Conservation (phyloP, 2,797 vertebrate genomes). For the Chiloscyllium punctatum region DNA sequence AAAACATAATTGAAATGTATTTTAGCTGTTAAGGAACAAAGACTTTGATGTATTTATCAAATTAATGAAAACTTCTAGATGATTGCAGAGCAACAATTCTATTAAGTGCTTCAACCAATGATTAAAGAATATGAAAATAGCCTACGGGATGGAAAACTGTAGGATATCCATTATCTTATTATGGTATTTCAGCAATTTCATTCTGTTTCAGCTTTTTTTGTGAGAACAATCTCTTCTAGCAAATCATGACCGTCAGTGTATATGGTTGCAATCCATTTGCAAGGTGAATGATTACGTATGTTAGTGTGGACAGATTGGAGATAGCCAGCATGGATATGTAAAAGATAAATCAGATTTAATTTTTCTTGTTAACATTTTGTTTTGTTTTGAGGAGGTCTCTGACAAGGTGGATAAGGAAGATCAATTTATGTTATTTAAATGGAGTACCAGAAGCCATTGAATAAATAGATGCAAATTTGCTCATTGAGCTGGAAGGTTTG, state of each 20-base stretch:
- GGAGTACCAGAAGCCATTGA: neutral
- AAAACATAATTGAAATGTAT: neutral
- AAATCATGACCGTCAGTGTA: neutral
- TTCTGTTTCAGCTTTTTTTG: neutral
- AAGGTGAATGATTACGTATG: neutral
- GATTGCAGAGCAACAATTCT: neutral
- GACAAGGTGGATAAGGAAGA: neutral
- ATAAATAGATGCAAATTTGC: neutral
- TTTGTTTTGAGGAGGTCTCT: neutral
- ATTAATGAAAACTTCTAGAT: neutral
- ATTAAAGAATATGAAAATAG: neutral
- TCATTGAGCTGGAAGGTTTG: no score
- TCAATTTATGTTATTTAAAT: neutral
- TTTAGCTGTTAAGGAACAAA: neutral
- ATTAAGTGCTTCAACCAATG: neutral
- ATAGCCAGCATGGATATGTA: neutral
- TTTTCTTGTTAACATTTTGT: neutral
- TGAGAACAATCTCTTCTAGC: neutral
- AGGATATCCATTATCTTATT: neutral
- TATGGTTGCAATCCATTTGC: neutral
- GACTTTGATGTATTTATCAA: neutral
- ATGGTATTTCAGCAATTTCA: neutral
- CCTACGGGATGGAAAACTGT: neutral
- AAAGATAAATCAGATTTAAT: neutral
- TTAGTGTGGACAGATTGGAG: neutral